Evolutionary conservation across 2,797 vertebrate genomes (phyloP).

Genomic region (Rhabdophis nuchalis): DNA sequence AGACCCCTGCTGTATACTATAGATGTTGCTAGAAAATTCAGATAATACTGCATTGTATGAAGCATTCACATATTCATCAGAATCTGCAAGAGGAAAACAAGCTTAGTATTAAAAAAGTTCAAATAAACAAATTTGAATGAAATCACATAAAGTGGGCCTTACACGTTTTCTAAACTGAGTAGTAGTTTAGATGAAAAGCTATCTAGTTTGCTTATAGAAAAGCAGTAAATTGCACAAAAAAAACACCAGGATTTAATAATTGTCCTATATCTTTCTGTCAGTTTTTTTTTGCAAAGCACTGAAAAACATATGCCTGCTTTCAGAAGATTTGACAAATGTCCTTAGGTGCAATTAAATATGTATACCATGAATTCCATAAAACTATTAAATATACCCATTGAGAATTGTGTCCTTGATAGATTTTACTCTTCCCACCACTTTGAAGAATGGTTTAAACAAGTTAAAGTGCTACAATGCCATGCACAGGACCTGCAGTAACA

Average conservation of each 20-base stretch:
- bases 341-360: background rate
- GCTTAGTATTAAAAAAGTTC: background rate
- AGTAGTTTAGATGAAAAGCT: background rate
- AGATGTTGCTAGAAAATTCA: background rate
- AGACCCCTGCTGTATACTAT: no score
- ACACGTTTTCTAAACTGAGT: background rate
- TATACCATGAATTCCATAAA: background rate
- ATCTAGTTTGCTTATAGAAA: background rate
- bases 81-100: background rate
- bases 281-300: background rate
- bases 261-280: background rate
- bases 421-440: background rate
- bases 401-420: background rate
- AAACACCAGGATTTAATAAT: background rate
- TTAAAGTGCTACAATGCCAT: background rate
- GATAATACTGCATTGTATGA: background rate
- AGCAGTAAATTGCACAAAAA: background rate
- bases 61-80: background rate
- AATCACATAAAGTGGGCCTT: background rate
- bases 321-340: background rate
- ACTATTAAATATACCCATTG: background rate
- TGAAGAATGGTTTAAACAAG: background rate
- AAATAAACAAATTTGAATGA: background rate
- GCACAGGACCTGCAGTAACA: background rate
- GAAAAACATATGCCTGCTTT: background rate